Evolutionary conservation across 2,113 vertebrate genomes (phyloP).

Genomic region (Zapus hudsonius): DNA sequence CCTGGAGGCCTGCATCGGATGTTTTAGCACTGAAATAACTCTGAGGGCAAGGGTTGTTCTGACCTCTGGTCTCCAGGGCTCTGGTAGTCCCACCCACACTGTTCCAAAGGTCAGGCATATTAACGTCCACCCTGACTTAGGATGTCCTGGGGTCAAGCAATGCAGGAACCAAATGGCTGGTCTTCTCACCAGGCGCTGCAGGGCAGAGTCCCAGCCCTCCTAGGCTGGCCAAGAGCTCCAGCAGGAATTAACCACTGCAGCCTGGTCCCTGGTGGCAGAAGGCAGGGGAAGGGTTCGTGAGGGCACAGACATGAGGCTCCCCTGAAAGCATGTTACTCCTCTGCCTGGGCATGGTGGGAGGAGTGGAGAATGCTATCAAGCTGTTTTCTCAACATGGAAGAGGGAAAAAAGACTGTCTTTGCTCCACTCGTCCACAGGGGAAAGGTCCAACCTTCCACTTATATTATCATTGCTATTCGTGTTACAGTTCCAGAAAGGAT

Average conservation of each 20-base stretch:
- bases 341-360: not conserved
- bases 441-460: not conserved
- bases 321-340: not conserved
- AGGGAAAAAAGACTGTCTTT: not conserved
- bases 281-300: not conserved
- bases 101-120: constrained; percentile 45
- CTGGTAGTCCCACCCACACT: not conserved
- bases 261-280: not conserved
- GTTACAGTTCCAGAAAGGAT: not conserved
- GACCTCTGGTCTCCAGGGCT: constrained; percentile 28
- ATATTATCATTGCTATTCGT: not conserved
- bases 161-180: constrained; percentile 36
- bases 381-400: not conserved
- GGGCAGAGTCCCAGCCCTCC: not conserved
- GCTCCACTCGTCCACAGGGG: not conserved
- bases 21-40: constrained; percentile 34
- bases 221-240: not conserved
- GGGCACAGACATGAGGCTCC: not conserved
- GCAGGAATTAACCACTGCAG: not conserved
- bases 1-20: not conserved
- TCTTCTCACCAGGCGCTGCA: not conserved
- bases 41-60: not conserved
- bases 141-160: constrained; percentile 61
- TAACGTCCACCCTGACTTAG: constrained; percentile 53
- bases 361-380: not conserved